A percentile compares a stretch with the other conserved stretches of the same genome.
These are phyloP conservation scores for Acrossocheilus fasciatus DNA, from an alignment of 2,797 vertebrate genomes.

Conservation along the genomic window DNA sequence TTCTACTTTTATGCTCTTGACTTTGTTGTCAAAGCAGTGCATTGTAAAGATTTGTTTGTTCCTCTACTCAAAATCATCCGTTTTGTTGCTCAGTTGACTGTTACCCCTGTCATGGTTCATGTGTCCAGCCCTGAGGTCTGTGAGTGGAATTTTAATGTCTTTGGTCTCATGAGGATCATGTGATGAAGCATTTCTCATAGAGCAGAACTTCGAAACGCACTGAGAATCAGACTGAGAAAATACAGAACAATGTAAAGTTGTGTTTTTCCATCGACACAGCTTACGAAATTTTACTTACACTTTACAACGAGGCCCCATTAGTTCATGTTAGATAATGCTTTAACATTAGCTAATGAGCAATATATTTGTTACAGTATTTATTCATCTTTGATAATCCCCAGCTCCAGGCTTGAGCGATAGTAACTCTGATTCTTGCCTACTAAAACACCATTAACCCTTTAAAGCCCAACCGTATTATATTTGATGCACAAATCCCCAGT, in stretches of 20 bases:
- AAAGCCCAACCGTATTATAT: background rate
- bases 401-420: background rate
- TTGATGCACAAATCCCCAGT: background rate
- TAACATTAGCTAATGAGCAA: too few relatives aligned
- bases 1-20: background rate
- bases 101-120: background rate
- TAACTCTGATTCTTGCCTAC: background rate
- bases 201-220: background rate
- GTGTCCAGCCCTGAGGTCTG: background rate
- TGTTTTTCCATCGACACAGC: background rate
- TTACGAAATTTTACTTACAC: too few relatives aligned
- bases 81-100: background rate
- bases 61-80: background rate
- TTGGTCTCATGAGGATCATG: constrained; percentile 8
- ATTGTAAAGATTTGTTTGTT: background rate
- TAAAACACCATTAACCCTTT: background rate
- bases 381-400: background rate
- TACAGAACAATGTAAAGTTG: background rate
- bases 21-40: background rate
- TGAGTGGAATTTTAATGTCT: background rate
- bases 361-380: background rate
- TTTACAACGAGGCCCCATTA: too few relatives aligned
- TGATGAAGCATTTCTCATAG: background rate
- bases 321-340: too few relatives aligned
- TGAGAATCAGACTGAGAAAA: background rate